Evolutionary conservation across 1,140 invertebrate species (phyloP), one percentile per base, ranked within the genome.

Genomic region (Drosophila bipectinata): DNA sequence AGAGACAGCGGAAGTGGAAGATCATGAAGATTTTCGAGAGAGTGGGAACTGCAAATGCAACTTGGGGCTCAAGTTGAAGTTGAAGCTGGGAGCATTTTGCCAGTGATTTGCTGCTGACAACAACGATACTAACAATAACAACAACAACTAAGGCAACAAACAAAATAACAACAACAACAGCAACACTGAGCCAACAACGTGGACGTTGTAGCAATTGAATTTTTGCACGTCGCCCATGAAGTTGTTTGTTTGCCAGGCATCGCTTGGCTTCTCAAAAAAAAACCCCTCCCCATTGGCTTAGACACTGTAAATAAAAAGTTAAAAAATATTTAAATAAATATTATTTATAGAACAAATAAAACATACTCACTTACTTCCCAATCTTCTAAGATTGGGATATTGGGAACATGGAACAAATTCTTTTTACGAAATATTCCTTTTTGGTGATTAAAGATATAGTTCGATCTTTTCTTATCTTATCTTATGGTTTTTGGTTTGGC

Each of bases 221-320:
- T 88, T 88, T 88, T 88, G 84, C 83, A 88, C 83, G 83, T 88
- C 84, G 83, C 83, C 83, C 83, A 88, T 88, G 83, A 89, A 88
- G 83, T 88, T 88, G 83, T 88, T 88, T 88, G 83, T 89, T 88
- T 88, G 83, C 83, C 68, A 88, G 83, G 79, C 79, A 83, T 72
- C 80, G 68, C 64, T 75, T 64, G 61, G 59, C 73, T 72, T 26
- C 66, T 62, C 56, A 54, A 57, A 56, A 21, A 51, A 21, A 51
- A 21, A 30, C 15, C 57, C 14, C 48, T 10, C 34, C 53, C 12
- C 54, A 6, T n/a, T 0, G 0, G 15, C 21, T 32, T 37, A 37
- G 34, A n/a, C 32, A 15, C 12, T 37, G 1, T 15, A 3, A 26
- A 41, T 6, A 45, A 24, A 39, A 10, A 24, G 10, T n/a, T n/a